These are phyloP conservation scores for Elegia similella DNA, from an alignment of 2,888 invertebrate genomes.

Conservation along the genomic window DNA sequence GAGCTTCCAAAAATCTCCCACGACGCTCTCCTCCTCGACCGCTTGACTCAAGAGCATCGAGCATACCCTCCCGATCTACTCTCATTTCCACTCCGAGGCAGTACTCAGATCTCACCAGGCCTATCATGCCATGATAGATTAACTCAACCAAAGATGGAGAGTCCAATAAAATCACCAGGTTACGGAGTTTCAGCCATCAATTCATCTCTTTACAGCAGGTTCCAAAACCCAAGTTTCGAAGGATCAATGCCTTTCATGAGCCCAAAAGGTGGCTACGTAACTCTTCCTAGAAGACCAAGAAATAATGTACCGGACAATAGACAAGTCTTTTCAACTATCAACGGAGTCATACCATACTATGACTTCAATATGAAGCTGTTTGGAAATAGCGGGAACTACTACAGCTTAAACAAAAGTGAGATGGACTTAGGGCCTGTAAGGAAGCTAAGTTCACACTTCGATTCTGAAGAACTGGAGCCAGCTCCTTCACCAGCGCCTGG, in stretches of 20 bases:
- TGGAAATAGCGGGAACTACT: conserved; percentile 89
- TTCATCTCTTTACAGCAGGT: conserved; percentile 57
- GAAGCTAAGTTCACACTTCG: conserved; percentile 73
- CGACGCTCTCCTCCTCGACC: conserved; percentile 69
- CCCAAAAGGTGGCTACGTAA: conserved; percentile 90
- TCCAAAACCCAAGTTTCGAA: conserved; percentile 84
- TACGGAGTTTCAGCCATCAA: conserved; percentile 58
- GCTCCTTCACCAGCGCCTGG: conserved; percentile 78
- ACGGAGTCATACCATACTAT: conserved; percentile 83
- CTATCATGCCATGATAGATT: conserved; percentile 34
- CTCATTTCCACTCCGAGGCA: conserved; percentile 85
- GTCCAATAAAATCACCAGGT: conserved; percentile 66
- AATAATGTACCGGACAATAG: conserved; percentile 84
- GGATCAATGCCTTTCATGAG: conserved; percentile 80
- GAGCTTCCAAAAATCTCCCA: conserved; percentile 78
- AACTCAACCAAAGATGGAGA: conserved; percentile 38
- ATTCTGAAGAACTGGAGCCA: conserved; percentile 72
- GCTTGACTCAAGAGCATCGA: conserved; percentile 74
- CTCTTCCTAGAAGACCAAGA: conserved; percentile 90
- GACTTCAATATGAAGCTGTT: conserved; percentile 92
- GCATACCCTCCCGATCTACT: conserved; percentile 91
- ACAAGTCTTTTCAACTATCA: conserved; percentile 61
- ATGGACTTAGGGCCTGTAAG: conserved; percentile 79
- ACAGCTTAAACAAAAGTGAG: conserved; percentile 88
- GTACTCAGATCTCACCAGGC: conserved; percentile 76